Conservation (phyloP, 2,888 invertebrate genomes). For the Drosophila histrio region DNA sequence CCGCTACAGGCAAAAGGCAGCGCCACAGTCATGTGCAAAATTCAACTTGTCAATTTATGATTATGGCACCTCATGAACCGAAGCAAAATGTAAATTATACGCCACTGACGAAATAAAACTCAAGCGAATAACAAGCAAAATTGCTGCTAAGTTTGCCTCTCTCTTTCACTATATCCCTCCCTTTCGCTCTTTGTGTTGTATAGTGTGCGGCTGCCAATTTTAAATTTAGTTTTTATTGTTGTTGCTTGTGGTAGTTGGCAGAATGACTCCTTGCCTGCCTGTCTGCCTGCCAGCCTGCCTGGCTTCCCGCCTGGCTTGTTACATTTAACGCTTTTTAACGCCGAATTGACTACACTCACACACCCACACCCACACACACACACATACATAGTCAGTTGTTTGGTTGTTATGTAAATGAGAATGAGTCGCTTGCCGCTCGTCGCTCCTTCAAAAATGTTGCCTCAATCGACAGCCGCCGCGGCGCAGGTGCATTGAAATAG, state of each 20-base stretch:
- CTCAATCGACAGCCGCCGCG: slow-evolving; percentile 50
- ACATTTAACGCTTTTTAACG: slow-evolving; percentile 73
- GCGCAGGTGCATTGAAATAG: slow-evolving; percentile 67
- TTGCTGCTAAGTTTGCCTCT: slow-evolving; percentile 46
- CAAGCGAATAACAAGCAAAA: slow-evolving; percentile 69
- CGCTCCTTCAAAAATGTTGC: slow-evolving; percentile 36
- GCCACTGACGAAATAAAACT: slow-evolving; percentile 69
- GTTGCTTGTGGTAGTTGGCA: slow-evolving; percentile 53
- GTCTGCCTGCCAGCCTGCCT: background rate
- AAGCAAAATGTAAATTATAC: slow-evolving; percentile 78
- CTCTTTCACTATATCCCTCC: background rate
- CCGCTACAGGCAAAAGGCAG: slow-evolving; percentile 23
- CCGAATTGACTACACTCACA: slow-evolving; percentile 59
- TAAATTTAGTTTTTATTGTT: slow-evolving; percentile 69
- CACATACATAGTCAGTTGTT: slow-evolving; percentile 28
- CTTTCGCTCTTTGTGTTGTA: slow-evolving; percentile 6
- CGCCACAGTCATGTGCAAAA: slow-evolving; percentile 69
- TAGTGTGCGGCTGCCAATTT: slow-evolving; percentile 58
- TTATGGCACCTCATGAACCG: slow-evolving; percentile 80
- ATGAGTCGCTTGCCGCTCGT: slow-evolving; percentile 45
- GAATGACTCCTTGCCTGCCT: slow-evolving; percentile 33
- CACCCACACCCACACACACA: slow-evolving; percentile 26
- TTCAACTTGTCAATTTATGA: slow-evolving; percentile 80
- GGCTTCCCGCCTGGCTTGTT: slow-evolving; percentile 46
- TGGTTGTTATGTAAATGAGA: slow-evolving; percentile 74